Evolutionary conservation across 1,140 invertebrate species (phyloP).

Genomic region (Trypoxylus dichotomus): DNA sequence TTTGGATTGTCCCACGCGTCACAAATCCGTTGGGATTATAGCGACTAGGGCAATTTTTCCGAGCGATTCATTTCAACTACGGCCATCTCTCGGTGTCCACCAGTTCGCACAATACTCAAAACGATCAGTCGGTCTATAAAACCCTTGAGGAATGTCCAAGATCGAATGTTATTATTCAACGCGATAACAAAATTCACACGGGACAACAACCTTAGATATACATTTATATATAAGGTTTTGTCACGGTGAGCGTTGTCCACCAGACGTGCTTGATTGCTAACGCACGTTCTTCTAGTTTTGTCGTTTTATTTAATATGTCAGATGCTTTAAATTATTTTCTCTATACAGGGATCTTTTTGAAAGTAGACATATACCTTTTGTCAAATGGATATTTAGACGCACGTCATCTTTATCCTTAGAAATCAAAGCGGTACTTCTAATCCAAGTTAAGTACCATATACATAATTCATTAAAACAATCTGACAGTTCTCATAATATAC

Average conservation of each 20-base stretch:
- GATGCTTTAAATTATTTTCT: background rate
- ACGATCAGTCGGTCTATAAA: slow-evolving; percentile 26
- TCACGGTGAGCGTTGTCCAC: background rate
- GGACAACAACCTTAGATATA: background rate
- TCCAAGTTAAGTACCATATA: no score
- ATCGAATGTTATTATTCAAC: slow-evolving; percentile 36
- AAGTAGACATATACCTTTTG: no score
- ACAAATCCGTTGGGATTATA: slow-evolving; percentile 31
- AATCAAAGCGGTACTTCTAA: no score
- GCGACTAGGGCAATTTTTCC: slow-evolving; percentile 31
- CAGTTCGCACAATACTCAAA: slow-evolving; percentile 29
- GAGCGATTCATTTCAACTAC: slow-evolving; percentile 31
- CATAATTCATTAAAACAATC: no score
- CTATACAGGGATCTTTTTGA: background rate
- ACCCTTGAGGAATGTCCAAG: slow-evolving; percentile 31
- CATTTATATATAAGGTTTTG: background rate
- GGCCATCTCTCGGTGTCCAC: slow-evolving; percentile 24
- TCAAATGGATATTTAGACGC: no score
- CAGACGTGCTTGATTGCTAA: background rate
- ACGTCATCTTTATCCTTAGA: no score
- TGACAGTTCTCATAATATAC: no score
- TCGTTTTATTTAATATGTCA: background rate
- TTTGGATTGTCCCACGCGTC: slow-evolving; percentile 22
- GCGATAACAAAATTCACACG: slow-evolving; percentile 16
- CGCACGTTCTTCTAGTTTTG: background rate